Evolutionary conservation across 2,888 invertebrate species (phyloP).

Genomic region (Drosophila infuscata): DNA sequence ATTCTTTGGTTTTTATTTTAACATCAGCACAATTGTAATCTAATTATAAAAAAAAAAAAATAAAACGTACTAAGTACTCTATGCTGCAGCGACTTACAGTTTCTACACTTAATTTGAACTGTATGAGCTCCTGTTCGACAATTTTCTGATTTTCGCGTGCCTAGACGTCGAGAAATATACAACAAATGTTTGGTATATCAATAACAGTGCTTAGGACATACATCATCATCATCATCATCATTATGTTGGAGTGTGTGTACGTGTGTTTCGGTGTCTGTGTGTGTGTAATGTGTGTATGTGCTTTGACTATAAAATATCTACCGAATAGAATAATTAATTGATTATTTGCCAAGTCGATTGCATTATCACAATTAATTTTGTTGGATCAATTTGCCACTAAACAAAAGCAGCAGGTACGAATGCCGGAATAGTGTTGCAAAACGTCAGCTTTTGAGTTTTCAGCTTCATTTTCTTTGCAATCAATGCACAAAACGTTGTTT

Average conservation of each 20-base stretch:
- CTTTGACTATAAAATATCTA: slow-evolving; percentile 82
- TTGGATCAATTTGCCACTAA: slow-evolving; percentile 48
- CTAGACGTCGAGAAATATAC: slow-evolving; percentile 81
- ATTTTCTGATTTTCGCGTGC: slow-evolving; percentile 82
- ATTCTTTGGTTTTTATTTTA: slow-evolving; percentile 32
- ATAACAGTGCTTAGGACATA: slow-evolving; percentile 41
- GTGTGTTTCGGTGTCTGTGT: slow-evolving; percentile 19
- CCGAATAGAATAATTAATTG: slow-evolving; percentile 68
- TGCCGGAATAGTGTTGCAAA: slow-evolving; percentile 46
- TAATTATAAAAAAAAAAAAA: background rate
- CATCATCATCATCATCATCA: slow-evolving; percentile 19
- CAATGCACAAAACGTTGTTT: slow-evolving; percentile 85
- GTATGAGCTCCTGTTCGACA: slow-evolving; percentile 82
- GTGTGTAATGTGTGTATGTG: slow-evolving; percentile 38
- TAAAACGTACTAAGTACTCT: slow-evolving; percentile 24
- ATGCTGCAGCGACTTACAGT: slow-evolving; percentile 76
- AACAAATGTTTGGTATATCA: slow-evolving; percentile 62
- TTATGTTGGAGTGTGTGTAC: slow-evolving; percentile 31
- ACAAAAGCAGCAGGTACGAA: slow-evolving; percentile 31
- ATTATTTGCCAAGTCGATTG: slow-evolving; percentile 49
- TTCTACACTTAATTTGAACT: slow-evolving; percentile 82
- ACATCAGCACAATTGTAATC: slow-evolving; percentile 36
- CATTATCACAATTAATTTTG: slow-evolving; percentile 47
- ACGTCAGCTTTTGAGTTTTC: slow-evolving; percentile 21
- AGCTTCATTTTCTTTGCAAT: slow-evolving; percentile 66